Conservation (phyloP, 1,140 invertebrate genomes). For the Agrypnia vestita region DNA sequence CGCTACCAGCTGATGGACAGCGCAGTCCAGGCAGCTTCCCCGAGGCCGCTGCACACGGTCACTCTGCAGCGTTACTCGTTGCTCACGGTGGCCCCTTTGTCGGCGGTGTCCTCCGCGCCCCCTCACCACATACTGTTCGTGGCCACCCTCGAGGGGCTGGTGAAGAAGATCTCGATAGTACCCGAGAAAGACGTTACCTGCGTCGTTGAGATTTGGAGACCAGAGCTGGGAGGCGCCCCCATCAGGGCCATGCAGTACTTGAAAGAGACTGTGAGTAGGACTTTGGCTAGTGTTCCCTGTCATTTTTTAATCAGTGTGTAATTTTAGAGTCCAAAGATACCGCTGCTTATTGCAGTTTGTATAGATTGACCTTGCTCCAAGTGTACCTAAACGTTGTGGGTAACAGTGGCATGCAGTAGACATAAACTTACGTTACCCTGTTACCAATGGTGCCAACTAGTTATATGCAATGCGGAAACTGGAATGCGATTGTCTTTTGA, state of each 20-base stretch:
- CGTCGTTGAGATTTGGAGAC: slow-evolving; percentile 88
- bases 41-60: slow-evolving; percentile 80
- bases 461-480: no score
- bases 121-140: slow-evolving; percentile 85
- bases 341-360: no score
- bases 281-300: no score
- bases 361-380: no score
- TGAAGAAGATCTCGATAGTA: slow-evolving; percentile 88
- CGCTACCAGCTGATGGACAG: slow-evolving; percentile 92
- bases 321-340: no score
- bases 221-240: slow-evolving; percentile 73
- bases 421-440: no score
- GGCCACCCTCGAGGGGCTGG: slow-evolving; percentile 81
- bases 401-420: no score
- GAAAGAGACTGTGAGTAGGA: slow-evolving; percentile 80
- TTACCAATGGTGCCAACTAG: no score
- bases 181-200: slow-evolving; percentile 82
- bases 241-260: slow-evolving; percentile 85
- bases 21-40: slow-evolving; percentile 83
- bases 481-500: no score
- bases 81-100: slow-evolving; percentile 83
- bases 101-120: slow-evolving; percentile 79
- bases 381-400: no score
- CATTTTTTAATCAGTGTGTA: no score
- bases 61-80: slow-evolving; percentile 85